A percentile compares a stretch with the other conserved stretches of the same genome.
phyloP scores from a whole-genome alignment of 2,113 vertebrate species.

The Myiozetetes cayanensis region DNA sequence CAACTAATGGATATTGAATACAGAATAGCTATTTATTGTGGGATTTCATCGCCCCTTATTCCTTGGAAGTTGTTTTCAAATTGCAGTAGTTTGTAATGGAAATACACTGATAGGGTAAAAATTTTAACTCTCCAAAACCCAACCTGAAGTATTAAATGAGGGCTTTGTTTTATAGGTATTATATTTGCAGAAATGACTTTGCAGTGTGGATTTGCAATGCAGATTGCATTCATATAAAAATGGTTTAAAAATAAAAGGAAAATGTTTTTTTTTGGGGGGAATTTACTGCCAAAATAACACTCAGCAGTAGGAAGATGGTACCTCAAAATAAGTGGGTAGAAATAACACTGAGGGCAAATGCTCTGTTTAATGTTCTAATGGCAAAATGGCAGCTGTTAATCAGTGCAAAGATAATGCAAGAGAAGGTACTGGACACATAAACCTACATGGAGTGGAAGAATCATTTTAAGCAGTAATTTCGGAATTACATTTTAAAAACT shows the following conservation, averaged over 20 bases:
- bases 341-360: not conserved
- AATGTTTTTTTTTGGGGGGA: not conserved
- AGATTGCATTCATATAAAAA: not conserved
- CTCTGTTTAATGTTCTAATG: not conserved
- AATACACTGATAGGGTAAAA: not conserved
- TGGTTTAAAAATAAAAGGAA: not conserved
- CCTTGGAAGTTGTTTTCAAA: not conserved
- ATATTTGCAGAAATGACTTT: not conserved
- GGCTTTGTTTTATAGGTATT: not conserved
- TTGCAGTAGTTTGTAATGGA: not conserved
- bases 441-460: not conserved
- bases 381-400: not conserved
- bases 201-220: not conserved
- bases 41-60: not conserved
- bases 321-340: not conserved
- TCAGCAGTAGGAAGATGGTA: not conserved
- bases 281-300: not conserved
- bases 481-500: not conserved
- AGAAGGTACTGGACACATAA: not conserved
- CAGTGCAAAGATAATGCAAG: not conserved
- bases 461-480: not conserved
- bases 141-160: not conserved
- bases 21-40: not conserved
- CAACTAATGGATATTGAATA: not conserved
- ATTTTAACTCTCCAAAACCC: not conserved